Evolutionary conservation across 2,888 invertebrate species (phyloP).

Genomic region (Entomobrya multifasciata): DNA sequence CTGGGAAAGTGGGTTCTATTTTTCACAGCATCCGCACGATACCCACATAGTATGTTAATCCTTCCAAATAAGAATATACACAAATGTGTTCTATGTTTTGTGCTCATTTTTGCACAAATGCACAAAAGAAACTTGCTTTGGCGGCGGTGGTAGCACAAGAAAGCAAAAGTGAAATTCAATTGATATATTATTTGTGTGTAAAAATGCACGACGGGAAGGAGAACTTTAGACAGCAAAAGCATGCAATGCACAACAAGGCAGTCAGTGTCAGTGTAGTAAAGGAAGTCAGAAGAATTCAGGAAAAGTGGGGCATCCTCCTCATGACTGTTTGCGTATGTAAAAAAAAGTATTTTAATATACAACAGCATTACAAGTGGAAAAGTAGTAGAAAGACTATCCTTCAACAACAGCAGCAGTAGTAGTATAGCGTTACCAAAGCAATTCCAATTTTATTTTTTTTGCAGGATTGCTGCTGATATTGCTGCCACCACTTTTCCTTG

Average conservation of each 20-base stretch:
- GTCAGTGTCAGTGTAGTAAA: slow-evolving; percentile 1
- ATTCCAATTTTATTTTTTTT: slow-evolving; percentile 48
- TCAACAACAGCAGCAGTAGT: slow-evolving; percentile 21
- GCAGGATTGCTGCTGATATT: not conserved
- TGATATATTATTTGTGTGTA: slow-evolving; percentile 14
- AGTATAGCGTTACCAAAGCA: slow-evolving; percentile 43
- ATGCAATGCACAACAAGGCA: slow-evolving; percentile 6
- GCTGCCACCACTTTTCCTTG: slow-evolving; percentile 1
- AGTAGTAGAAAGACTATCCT: slow-evolving; percentile 8
- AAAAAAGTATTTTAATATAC: slow-evolving; percentile 6
- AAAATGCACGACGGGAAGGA: too few relatives aligned
- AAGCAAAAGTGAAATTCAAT: slow-evolving; percentile 35
- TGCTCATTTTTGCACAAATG: not conserved
- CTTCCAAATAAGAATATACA: too few relatives aligned
- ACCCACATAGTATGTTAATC: too few relatives aligned
- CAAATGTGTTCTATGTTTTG: not conserved
- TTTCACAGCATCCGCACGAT: too few relatives aligned
- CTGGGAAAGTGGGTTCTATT: too few relatives aligned
- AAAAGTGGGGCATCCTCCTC: slow-evolving; percentile 63
- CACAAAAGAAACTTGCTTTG: not conserved
- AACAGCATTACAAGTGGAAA: not conserved
- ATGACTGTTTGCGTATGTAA: slow-evolving; percentile 5
- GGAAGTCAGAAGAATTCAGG: slow-evolving; percentile 48
- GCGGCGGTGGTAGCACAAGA: not conserved
- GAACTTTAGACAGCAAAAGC: too few relatives aligned